These are phyloP conservation scores for Bursaphelenchus mucronatus DNA, from an alignment of 1,140 invertebrate genomes.

Conservation along the genomic window DNA sequence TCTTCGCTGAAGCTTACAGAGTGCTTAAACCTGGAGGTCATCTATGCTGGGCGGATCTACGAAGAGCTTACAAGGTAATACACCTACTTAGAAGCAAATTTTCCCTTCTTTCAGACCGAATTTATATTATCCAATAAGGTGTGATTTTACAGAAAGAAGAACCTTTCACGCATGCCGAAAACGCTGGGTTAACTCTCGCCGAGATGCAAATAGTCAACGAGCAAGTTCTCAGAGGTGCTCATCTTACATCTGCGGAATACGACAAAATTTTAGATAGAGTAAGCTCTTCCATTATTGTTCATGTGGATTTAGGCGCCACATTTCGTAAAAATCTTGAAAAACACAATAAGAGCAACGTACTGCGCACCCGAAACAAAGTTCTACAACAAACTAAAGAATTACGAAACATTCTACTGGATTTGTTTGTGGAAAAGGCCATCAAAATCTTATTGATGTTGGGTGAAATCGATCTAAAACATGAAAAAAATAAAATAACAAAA, in stretches of 20 bases:
- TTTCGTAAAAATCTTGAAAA: slow-evolving; percentile 24
- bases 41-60: slow-evolving; percentile 40
- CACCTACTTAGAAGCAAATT: not conserved
- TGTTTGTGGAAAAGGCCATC: slow-evolving; percentile 17
- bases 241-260: slow-evolving; percentile 26
- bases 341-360: slow-evolving; percentile 24
- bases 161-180: slow-evolving; percentile 16
- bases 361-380: slow-evolving; percentile 32
- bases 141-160: slow-evolving; percentile 9
- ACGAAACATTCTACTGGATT: slow-evolving; percentile 19
- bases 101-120: not conserved
- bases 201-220: slow-evolving; percentile 20
- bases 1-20: slow-evolving; percentile 32
- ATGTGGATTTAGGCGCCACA: slow-evolving; percentile 26
- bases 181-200: slow-evolving; percentile 22
- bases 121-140: slow-evolving; percentile 15
- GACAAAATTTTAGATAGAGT: slow-evolving; percentile 19
- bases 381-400: slow-evolving; percentile 12
- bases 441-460: no score
- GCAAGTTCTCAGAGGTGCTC: slow-evolving; percentile 26
- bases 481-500: no score
- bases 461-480: no score
- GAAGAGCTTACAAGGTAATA: slow-evolving; percentile 28
- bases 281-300: not conserved
- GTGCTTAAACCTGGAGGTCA: slow-evolving; percentile 29